phyloP scores from a whole-genome alignment of 2,113 vertebrate species.

The Ariopsis seemanni region DNA sequence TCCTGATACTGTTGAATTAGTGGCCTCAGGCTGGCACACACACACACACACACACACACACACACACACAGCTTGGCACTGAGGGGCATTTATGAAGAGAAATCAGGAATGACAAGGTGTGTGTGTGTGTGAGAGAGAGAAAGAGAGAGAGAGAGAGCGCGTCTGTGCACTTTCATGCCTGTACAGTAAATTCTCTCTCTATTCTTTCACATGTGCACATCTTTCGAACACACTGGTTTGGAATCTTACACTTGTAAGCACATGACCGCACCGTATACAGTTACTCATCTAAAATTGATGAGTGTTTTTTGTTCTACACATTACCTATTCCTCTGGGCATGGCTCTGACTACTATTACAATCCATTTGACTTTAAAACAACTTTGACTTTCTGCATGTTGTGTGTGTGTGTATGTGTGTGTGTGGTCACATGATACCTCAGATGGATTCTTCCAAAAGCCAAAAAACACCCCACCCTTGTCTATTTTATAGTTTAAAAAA shows the following conservation, averaged over 20 bases:
- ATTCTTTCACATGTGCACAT: conserved; percentile 34
- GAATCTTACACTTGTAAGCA: conserved; percentile 67
- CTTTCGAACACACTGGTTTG: conserved; percentile 58
- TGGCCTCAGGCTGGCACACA: conserved; percentile 1
- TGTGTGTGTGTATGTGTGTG: conserved; percentile 6
- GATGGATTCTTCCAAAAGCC: conserved; percentile 34
- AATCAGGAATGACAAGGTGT: neutral
- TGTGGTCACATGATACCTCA: conserved; percentile 51
- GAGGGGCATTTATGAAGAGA: conserved; percentile 6
- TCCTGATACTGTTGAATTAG: conserved; percentile 4
- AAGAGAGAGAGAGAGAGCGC: neutral
- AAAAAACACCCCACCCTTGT: too few relatives aligned
- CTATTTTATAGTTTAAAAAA: too few relatives aligned
- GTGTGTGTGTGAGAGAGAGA: conserved; percentile 6
- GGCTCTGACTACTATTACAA: conserved; percentile 68
- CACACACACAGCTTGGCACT: conserved; percentile 6
- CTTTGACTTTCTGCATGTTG: conserved; percentile 62
- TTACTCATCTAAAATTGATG: conserved; percentile 73
- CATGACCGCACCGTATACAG: conserved; percentile 61
- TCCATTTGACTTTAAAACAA: conserved; percentile 79
- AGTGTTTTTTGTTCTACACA: conserved; percentile 72
- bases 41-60: neutral
- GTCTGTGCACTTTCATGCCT: neutral
- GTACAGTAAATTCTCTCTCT: too few relatives aligned
- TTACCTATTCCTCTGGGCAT: conserved; percentile 67